Evolutionary conservation across 2,797 vertebrate genomes (phyloP).

Genomic region (Acanthis flammea): DNA sequence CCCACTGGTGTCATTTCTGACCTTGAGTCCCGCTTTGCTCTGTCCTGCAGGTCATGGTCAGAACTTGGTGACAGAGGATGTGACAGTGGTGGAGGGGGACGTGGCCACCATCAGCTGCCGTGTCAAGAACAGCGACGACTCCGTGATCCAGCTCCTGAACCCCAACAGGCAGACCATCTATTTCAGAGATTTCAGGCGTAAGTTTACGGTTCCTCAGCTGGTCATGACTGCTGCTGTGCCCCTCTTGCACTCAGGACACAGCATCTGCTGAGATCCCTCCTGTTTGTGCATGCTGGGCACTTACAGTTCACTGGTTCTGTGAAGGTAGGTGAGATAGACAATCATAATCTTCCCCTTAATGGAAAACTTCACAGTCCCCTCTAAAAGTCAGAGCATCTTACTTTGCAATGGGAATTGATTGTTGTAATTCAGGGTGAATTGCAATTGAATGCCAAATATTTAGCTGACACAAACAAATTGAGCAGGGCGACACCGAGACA

Average conservation of each 20-base stretch:
- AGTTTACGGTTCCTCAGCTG: constrained; percentile 60
- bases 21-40: neutral
- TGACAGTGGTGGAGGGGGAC: constrained; percentile 96
- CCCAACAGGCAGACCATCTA: constrained; percentile 99
- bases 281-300: neutral
- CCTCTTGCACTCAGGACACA: neutral
- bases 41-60: constrained; percentile 83
- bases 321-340: constrained; percentile 66
- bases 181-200: constrained; percentile 94
- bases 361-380: constrained; percentile 83
- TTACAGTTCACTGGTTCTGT: constrained; percentile 51
- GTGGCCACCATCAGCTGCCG: constrained; percentile 96
- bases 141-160: constrained; percentile 98
- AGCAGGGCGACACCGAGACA: neutral
- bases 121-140: constrained; percentile 96
- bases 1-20: fast-evolving
- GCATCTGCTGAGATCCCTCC: neutral
- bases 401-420: constrained; percentile 88
- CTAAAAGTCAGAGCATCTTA: constrained; percentile 77
- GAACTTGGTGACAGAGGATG: constrained; percentile 91
- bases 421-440: constrained; percentile 85
- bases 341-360: constrained; percentile 83
- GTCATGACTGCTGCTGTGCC: neutral
- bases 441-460: constrained; percentile 70
- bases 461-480: constrained; percentile 70